These are phyloP conservation scores for Crocodylus rhombifer DNA, from an alignment of 2,797 vertebrate species.

Conservation along the genomic window DNA sequence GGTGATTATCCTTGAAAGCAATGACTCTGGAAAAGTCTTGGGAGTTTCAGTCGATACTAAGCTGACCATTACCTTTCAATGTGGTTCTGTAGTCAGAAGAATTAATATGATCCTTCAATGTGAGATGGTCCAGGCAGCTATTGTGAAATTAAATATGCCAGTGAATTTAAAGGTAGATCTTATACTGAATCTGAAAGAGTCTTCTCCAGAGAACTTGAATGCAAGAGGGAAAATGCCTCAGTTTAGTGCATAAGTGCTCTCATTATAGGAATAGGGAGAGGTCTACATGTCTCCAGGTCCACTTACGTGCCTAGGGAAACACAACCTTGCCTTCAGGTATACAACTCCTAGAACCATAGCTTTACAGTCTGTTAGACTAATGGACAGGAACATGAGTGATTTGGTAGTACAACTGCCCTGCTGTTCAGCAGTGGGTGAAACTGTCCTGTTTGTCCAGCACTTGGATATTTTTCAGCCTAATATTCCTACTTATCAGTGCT, in stretches of 20 bases:
- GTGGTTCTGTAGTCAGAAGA: not conserved
- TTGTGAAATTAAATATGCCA: too few species aligned
- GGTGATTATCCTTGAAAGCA: not conserved
- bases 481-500: not conserved
- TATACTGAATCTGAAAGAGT: too few species aligned
- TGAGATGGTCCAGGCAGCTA: too few species aligned
- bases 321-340: not conserved
- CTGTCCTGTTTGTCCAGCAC: not conserved
- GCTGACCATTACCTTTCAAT: not conserved
- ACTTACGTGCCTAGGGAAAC: too few species aligned
- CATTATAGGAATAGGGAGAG: too few species aligned
- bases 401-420: not conserved
- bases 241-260: too few species aligned
- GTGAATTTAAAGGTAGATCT: too few species aligned
- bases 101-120: not conserved
- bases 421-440: not conserved
- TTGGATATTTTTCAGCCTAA: not conserved
- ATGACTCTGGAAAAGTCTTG: not conserved
- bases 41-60: not conserved
- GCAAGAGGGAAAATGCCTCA: too few species aligned
- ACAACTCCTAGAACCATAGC: not conserved
- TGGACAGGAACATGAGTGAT: not conserved
- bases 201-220: too few species aligned
- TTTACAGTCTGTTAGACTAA: not conserved
- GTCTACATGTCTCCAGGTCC: too few species aligned